These are phyloP conservation scores for Zaprionus lineosus DNA, from an alignment of 2,888 invertebrate genomes.

Conservation along the genomic window DNA sequence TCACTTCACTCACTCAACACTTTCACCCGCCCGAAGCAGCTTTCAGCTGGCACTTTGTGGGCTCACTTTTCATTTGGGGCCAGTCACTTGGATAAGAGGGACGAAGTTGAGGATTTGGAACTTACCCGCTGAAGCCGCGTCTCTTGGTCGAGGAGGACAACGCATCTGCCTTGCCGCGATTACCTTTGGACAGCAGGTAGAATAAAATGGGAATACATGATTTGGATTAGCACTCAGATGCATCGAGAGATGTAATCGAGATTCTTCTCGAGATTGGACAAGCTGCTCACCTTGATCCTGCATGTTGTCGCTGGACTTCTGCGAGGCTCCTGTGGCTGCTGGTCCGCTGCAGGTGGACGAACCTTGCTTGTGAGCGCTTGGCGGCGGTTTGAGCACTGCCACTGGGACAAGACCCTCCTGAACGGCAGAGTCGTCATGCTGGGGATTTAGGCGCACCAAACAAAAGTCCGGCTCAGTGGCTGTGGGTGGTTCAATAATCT, in stretches of 20 bases:
- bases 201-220: not conserved
- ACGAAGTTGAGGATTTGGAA: constrained; percentile 73
- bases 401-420: constrained; percentile 92
- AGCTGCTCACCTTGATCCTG: constrained; percentile 80
- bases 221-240: not conserved
- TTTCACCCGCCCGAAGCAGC: too few species aligned
- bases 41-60: too few species aligned
- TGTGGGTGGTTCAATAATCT: constrained; percentile 90
- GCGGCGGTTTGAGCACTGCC: constrained; percentile 89
- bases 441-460: constrained; percentile 86
- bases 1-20: too few species aligned
- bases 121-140: constrained; percentile 93
- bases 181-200: too few species aligned
- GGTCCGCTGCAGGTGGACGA: constrained; percentile 31
- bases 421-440: constrained; percentile 84
- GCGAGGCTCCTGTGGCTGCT: constrained; percentile 38
- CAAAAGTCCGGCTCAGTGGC: constrained; percentile 88
- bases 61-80: too few species aligned
- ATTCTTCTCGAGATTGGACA: too few species aligned
- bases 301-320: constrained; percentile 79
- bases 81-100: too few species aligned
- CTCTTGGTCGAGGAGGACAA: constrained; percentile 92
- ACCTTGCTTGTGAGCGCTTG: constrained; percentile 84
- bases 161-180: constrained; percentile 81
- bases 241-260: too few species aligned